Evolutionary conservation across 2,888 invertebrate species (phyloP), one percentile per base, ranked within the genome.

Genomic region (Tribolium freemani): DNA sequence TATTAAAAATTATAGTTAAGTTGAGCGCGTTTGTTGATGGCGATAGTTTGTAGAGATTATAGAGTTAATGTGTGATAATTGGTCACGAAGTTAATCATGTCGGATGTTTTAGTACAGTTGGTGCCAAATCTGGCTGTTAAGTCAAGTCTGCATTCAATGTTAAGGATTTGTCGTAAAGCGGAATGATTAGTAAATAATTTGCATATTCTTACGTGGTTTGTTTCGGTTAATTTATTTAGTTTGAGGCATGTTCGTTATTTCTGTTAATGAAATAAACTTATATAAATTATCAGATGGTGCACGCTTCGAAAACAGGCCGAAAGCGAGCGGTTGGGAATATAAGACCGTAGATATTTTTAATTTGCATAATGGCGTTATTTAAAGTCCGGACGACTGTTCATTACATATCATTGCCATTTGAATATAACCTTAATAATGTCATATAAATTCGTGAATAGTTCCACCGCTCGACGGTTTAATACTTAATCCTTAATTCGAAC

Each of bases 281-380:
- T 31, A 64, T 50, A 50, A 57, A 58, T 68, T 68, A 57, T 56
- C 31, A 26, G 30, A 67, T 26, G 48, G 13, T 13, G 53, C 44
- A 53, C 44, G 54, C 54, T 63, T 66, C 30, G 66, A 67, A 67
- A 68, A 68, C 31, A 57, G 57, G 16, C 50, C 50, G 13, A 48
- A 61, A 66, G 13, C 44, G 38, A 16, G 10, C 16, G 20, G 38
- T 50, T 51, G 13, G 60, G 21, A 53, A 21, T 21, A 66, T 45
- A 69, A n/a, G 63, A 54, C 10, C 30, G 60, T 20, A 54, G 68
- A 68, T 30, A 72, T 72, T 72, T 72, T 72, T 63, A 48, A 72
- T 72, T 72, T 72, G 63, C 72, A 72, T 72, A 72, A 72, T 72
- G 63, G 44, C 48, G 48, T 72, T 72, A 72, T 72, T 68, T 72